phyloP scores from a whole-genome alignment of 2,888 invertebrate genomes.

The Clepsis dumicolana region DNA sequence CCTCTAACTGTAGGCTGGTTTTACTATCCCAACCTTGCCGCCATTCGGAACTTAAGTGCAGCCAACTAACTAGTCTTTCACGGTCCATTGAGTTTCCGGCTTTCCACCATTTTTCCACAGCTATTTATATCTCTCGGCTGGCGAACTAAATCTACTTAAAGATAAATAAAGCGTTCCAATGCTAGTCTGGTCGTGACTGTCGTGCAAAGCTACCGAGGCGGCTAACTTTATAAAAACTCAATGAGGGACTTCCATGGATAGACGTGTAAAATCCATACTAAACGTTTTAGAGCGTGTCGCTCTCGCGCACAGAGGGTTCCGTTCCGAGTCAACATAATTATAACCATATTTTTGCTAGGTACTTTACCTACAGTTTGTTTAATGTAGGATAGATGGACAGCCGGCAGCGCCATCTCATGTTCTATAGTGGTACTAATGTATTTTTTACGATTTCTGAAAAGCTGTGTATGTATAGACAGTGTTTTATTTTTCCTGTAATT shows the following conservation, averaged over 20 bases:
- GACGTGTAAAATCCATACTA: neutral
- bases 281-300: too few species aligned
- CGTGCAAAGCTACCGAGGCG: neutral
- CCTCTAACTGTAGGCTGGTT: neutral
- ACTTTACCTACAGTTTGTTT: too few species aligned
- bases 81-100: conserved; percentile 12
- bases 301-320: too few species aligned
- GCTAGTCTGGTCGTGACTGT: conserved; percentile 1
- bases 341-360: too few species aligned
- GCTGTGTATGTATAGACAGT: too few species aligned
- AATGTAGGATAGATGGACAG: too few species aligned
- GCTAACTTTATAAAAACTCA: neutral
- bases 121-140: neutral
- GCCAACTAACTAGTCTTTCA: conserved; percentile 11
- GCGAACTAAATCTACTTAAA: conserved; percentile 8
- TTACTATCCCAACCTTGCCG: neutral
- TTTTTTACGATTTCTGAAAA: too few species aligned
- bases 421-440: too few species aligned
- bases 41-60: neutral
- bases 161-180: conserved; percentile 4
- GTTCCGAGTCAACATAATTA: too few species aligned
- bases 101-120: conserved; percentile 3
- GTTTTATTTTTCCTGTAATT: too few species aligned
- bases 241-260: neutral
- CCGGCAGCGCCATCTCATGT: too few species aligned